phyloP scores from a whole-genome alignment of 2,113 vertebrate species.

The Ploceus nigricollis region DNA sequence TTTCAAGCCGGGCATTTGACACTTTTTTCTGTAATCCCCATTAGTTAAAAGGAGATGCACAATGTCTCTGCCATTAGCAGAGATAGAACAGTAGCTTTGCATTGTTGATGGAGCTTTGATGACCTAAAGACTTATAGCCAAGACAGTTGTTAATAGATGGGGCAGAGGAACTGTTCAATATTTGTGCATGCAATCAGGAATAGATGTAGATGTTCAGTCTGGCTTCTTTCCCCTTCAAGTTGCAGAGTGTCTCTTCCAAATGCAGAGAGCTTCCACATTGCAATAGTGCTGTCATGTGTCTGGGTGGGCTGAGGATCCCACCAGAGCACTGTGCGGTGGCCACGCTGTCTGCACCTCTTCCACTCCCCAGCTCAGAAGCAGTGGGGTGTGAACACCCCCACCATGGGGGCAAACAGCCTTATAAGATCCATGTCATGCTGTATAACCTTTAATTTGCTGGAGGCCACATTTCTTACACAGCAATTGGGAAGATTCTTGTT shows the following conservation, averaged over 20 bases:
- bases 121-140: neutral
- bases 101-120: neutral
- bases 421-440: neutral
- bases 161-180: fast-evolving
- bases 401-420: neutral
- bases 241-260: neutral
- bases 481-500: neutral
- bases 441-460: neutral
- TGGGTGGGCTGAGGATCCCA: neutral
- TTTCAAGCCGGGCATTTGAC: neutral
- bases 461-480: neutral
- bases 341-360: neutral
- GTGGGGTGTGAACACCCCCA: neutral
- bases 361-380: neutral
- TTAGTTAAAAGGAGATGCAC: neutral
- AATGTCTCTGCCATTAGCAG: neutral
- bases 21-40: neutral
- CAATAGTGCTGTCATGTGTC: neutral
- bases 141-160: neutral
- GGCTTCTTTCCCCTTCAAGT: neutral
- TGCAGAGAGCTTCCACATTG: neutral
- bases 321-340: neutral
- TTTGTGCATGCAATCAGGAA: neutral
- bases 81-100: neutral
- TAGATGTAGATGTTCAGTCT: neutral